Base-by-base conservation (phyloP, 2,888 invertebrate species). In the Ceriagrion tenellum region DNA sequence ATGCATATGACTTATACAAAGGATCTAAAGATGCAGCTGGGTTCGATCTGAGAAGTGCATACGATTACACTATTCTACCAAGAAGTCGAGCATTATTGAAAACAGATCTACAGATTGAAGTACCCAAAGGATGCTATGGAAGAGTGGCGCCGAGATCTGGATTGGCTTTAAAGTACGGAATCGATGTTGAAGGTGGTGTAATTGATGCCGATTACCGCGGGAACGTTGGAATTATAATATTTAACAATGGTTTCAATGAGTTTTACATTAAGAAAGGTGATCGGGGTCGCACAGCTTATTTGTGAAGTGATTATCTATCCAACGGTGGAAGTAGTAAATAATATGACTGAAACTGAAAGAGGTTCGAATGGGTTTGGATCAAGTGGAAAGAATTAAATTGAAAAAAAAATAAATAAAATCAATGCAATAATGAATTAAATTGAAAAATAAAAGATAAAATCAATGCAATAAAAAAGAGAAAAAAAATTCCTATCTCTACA, bases 101-200 rank as follows among this genome's bases (percentile, higher is more conserved):
- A 96, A 99, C 99, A 0, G 99, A 99, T 96, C 97, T 99, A 95
- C 99, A 99, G 97, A 98, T 99, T 95, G 98, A 99, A 96, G 97
- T 99, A 20, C 99, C 99, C 0, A 97, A 98, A 95, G 99, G 99
- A 18, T 99, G 99, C 96, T 99, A 99, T 96, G 99, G 99, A 0
- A 97, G 99, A 96, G 98, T 99, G 88, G 99, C 99, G 0, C 99
- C 99, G 0, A 98, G 99, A 95, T 99, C 99, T 47, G 99, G 99
- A 0, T 97, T 99, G 95, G 99, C 99, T 35, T 98, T 98, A 95
- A 99, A 99, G 97, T 98, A 99, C 97, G 99, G 98, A 96, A 99
- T 99, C 96, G 99, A 99, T 97, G 99, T 99, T 96, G 99, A 99
- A 96, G 99, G 99, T 96, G 99, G 99, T 55, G 99, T 99, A 0